A percentile compares a stretch with the other conserved stretches of the same genome.
Conservation (phyloP, 2,888 invertebrate genomes). For the Choristoneura rosaceana region DNA sequence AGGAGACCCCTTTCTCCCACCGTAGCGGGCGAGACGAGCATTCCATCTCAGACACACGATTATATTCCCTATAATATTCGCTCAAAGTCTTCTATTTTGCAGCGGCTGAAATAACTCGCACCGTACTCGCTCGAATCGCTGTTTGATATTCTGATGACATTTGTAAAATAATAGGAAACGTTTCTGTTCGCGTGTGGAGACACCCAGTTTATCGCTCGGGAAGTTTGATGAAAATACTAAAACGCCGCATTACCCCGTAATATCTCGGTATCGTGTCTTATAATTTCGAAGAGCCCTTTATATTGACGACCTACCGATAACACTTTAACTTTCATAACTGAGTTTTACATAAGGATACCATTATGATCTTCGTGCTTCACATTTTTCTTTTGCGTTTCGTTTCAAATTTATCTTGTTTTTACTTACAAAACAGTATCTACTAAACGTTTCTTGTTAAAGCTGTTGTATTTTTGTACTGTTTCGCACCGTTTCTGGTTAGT, state of each 20-base stretch:
- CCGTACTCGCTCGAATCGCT: constrained; percentile 59
- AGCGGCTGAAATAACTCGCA: constrained; percentile 21
- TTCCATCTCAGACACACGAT: constrained; percentile 51
- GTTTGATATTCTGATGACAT: constrained; percentile 80
- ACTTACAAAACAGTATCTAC: background rate
- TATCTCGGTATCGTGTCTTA: constrained; percentile 46
- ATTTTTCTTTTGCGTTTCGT: background rate
- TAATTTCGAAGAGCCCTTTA: constrained; percentile 52
- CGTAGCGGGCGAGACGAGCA: constrained; percentile 54
- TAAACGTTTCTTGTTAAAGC: no score
- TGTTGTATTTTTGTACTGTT: no score
- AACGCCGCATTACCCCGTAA: constrained; percentile 49
- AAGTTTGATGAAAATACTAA: constrained; percentile 66
- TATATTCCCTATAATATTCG: constrained; percentile 52
- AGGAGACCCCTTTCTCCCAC: constrained; percentile 53
- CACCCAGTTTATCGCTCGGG: constrained; percentile 58
- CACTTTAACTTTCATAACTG: constrained; percentile 48
- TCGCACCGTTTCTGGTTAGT: no score
- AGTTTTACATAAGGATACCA: constrained; percentile 35
- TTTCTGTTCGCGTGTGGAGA: constrained; percentile 64
- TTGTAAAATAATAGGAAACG: constrained; percentile 75
- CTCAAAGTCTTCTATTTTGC: constrained; percentile 50
- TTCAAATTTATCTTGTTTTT: background rate
- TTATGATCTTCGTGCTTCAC: constrained; percentile 14
- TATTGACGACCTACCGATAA: constrained; percentile 50